Evolutionary conservation across 2,797 vertebrate species (phyloP).

Genomic region (Sphenodon punctatus): DNA sequence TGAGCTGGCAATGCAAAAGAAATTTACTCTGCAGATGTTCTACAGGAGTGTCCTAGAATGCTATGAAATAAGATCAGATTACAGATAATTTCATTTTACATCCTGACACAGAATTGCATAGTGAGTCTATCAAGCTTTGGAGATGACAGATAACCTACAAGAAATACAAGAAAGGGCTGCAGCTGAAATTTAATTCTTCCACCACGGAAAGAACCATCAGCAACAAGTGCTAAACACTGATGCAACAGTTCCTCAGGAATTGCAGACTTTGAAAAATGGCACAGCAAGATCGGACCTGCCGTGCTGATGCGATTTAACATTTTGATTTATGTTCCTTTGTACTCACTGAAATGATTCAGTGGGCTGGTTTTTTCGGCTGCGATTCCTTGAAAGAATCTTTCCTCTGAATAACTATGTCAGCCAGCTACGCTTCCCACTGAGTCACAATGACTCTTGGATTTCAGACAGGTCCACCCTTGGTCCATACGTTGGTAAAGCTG

Average conservation of each 20-base stretch:
- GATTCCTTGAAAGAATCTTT: background rate
- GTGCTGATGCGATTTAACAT: background rate
- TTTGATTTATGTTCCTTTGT: background rate
- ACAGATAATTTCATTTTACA: background rate
- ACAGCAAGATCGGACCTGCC: rapidly evolving
- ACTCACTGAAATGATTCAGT: background rate
- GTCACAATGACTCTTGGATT: constrained; percentile 24
- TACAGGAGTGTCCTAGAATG: background rate
- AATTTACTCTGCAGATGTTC: background rate
- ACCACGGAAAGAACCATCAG: background rate
- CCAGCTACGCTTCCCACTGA: background rate
- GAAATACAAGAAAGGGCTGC: no score
- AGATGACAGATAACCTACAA: background rate
- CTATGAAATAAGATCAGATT: background rate
- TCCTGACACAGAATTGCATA: background rate
- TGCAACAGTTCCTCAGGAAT: background rate
- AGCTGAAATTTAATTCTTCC: background rate
- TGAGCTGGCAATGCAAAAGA: rapidly evolving
- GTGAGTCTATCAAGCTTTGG: background rate
- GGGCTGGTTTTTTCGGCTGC: background rate
- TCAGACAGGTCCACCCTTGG: background rate
- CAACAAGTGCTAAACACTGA: background rate
- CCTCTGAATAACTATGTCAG: background rate
- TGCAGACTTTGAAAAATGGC: background rate
- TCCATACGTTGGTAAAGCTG: constrained; percentile 5